Evolutionary conservation across 2,797 vertebrate species (phyloP).

Genomic region (Holocentrus rufus): DNA sequence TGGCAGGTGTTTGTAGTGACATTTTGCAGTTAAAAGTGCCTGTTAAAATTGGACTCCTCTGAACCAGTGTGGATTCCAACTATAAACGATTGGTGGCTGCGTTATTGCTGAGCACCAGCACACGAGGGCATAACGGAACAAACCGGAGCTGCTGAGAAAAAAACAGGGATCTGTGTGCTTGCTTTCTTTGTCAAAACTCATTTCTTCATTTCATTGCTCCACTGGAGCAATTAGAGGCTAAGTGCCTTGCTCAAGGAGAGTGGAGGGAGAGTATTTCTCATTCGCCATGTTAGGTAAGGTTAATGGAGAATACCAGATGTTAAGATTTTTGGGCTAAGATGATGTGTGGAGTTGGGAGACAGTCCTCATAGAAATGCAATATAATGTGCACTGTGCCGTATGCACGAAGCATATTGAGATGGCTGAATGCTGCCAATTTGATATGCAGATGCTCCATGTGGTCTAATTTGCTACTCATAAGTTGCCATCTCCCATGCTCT

Average conservation of each 20-base stretch:
- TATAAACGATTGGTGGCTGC: constrained; percentile 67
- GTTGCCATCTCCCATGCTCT: too few species aligned
- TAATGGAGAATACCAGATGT: constrained; percentile 64
- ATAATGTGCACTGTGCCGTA: constrained; percentile 18
- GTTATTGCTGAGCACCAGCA: constrained; percentile 66
- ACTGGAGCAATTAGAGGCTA: constrained; percentile 59
- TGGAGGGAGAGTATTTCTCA: constrained; percentile 31
- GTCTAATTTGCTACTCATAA: neutral
- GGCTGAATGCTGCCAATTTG: constrained; percentile 24
- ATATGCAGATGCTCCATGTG: constrained; percentile 29
- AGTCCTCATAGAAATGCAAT: constrained; percentile 26
- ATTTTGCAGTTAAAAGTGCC: neutral
- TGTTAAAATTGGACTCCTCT: constrained; percentile 11
- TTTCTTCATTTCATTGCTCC: constrained; percentile 61
- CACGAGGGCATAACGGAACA: constrained; percentile 65
- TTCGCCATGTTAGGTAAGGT: constrained; percentile 40
- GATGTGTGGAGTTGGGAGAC: constrained; percentile 26
- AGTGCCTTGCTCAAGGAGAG: constrained; percentile 65
- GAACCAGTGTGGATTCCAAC: constrained; percentile 51
- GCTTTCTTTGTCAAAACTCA: constrained; percentile 40
- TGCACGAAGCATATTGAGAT: constrained; percentile 27
- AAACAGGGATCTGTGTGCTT: constrained; percentile 5
- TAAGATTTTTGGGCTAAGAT: constrained; percentile 53
- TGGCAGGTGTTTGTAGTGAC: neutral
- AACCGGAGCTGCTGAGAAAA: constrained; percentile 38